Percentiles rank a stretch among this genome's conserved stretches.
phyloP scores from a whole-genome alignment of 2,888 invertebrate species.

The Plebejus argus region DNA sequence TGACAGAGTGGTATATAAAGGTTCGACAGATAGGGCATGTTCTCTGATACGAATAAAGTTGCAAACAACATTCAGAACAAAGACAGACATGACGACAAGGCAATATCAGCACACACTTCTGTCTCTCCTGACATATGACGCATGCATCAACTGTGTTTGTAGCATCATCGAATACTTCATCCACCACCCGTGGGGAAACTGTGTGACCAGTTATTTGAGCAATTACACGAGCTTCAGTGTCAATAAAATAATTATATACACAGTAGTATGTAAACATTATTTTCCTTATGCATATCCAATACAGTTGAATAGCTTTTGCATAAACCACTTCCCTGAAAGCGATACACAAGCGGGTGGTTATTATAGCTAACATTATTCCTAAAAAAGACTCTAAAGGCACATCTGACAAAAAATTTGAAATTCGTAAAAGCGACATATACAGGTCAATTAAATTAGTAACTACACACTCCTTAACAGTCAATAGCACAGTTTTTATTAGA shows the following conservation, averaged over 20 bases:
- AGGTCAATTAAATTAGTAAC: slow-evolving; percentile 51
- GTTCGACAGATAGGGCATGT: slow-evolving; percentile 80
- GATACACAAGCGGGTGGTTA: slow-evolving; percentile 61
- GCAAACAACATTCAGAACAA: slow-evolving; percentile 74
- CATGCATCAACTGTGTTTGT: slow-evolving; percentile 65
- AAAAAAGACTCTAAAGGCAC: slow-evolving; percentile 73
- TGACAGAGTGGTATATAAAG: slow-evolving; percentile 78
- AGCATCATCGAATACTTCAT: slow-evolving; percentile 49
- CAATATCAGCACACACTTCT: slow-evolving; percentile 78
- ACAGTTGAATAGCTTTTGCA: slow-evolving; percentile 50
- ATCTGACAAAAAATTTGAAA: slow-evolving; percentile 72
- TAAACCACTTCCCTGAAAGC: slow-evolving; percentile 61
- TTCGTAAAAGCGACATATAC: slow-evolving; percentile 61
- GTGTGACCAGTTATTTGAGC: slow-evolving; percentile 59
- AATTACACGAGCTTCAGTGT: slow-evolving; percentile 66
- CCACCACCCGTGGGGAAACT: slow-evolving; percentile 49
- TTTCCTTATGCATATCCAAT: slow-evolving; percentile 64
- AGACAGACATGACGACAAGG: slow-evolving; percentile 81
- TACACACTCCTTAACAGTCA: slow-evolving; percentile 49
- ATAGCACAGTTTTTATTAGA: slow-evolving; percentile 52
- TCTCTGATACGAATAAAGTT: slow-evolving; percentile 72
- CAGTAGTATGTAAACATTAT: slow-evolving; percentile 64
- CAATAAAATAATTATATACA: slow-evolving; percentile 65
- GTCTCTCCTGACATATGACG: slow-evolving; percentile 79
- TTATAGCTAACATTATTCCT: slow-evolving; percentile 64